Base-by-base conservation (phyloP, 2,888 invertebrate species). In the Mechanitis mazaeus region DNA sequence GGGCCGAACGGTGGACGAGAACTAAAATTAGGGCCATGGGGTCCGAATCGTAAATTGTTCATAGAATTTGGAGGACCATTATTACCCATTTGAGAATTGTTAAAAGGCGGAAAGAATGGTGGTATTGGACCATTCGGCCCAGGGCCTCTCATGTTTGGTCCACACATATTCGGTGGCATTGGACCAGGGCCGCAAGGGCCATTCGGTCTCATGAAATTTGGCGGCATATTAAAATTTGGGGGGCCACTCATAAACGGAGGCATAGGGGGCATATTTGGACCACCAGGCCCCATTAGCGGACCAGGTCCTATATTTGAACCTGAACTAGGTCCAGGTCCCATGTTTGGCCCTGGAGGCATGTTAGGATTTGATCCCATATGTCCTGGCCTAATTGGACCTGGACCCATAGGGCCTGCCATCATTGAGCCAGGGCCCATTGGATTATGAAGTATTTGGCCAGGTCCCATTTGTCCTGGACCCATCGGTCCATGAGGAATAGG, bases 121-220 rank as follows among this genome's bases (percentile, higher is more conserved):
- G 78, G 79, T 9, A 20, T 20, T 20, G 79, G 75, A 3, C 76
- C 76, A 67, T 77, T 79, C 1, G 78, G 78, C 1, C 77, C 73
- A n/a, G 75, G 75, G 3, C 75, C 78, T 31, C 71, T 68, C 67
- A 71, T 68, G 47, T 76, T 76, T 28, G 79, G 77, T 28, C 79
- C 77, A 58, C 77, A 78, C 77, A 79, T 78, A 57, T 79, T 79
- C 2, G 76, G 76, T 1, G 75, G 81, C 74, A 78, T 75, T 5
- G 75, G 72, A 54, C 73, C 73, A 28, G 72, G 68, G 11, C 75
- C 76, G 67, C 77, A 69, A 3, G 76, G 85, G 0, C 86, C 84
- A 68, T 83, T 84, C 2, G 87, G 87, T 2, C 87, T 85, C 81
- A 85, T 81, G 55, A 84, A 85, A 69, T 83, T 84, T 1, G 87